Evolutionary conservation across 92 coral and sea anemone genomes (phyloP).

Genomic region (Paramuricea clavata): DNA sequence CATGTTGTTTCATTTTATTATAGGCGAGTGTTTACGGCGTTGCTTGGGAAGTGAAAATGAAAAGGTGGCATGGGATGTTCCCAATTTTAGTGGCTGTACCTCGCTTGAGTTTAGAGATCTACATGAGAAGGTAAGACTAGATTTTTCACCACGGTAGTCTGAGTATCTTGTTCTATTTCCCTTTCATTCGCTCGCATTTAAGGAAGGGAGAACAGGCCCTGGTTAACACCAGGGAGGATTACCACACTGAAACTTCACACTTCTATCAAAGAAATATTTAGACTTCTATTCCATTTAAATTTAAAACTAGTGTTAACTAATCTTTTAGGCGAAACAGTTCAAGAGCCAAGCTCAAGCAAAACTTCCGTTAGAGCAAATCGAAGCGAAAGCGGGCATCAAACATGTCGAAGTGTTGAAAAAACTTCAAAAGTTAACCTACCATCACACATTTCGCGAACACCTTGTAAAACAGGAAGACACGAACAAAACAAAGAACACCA

Average conservation of each 20-base stretch:
- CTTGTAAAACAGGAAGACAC: not conserved
- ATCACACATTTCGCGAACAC: constrained; percentile 78
- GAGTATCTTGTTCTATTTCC: too few species aligned
- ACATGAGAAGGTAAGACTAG: constrained; percentile 74
- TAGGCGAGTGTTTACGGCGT: constrained; percentile 76
- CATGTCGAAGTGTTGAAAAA: constrained; percentile 75
- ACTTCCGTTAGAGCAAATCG: constrained; percentile 52
- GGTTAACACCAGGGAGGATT: not conserved
- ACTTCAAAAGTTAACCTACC: constrained; percentile 76
- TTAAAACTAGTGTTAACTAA: too few species aligned
- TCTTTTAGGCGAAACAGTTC: constrained; percentile 40
- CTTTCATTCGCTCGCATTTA: too few species aligned
- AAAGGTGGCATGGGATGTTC: constrained; percentile 87
- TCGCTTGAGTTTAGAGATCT: constrained; percentile 76
- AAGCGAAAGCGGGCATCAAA: constrained; percentile 59
- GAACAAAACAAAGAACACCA: not conserved
- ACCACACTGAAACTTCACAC: not conserved
- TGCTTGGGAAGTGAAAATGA: constrained; percentile 78
- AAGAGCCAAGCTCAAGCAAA: constrained; percentile 38
- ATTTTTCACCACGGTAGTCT: too few species aligned
- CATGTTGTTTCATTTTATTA: not conserved
- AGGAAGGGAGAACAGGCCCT: too few species aligned
- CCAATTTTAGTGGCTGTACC: constrained; percentile 83
- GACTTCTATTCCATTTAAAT: too few species aligned
- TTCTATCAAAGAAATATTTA: not conserved